Conservation (phyloP, 2,113 vertebrate genomes). For the Leucopsar rothschildi region DNA sequence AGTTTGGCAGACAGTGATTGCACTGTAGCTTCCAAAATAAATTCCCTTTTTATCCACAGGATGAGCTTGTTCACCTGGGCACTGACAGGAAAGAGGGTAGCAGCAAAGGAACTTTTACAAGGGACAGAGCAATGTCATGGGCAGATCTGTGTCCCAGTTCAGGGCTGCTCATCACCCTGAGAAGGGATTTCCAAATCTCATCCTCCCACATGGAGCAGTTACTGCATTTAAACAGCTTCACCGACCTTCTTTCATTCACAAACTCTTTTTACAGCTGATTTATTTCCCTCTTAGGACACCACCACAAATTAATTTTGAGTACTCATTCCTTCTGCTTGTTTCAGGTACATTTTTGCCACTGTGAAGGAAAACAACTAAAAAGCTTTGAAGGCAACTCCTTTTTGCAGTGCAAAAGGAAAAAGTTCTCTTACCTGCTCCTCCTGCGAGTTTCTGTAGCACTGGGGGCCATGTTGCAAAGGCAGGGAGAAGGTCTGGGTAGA, state of each 20-base stretch:
- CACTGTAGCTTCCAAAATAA: neutral
- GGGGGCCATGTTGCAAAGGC: constrained; percentile 87
- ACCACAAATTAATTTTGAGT: neutral
- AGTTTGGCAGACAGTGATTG: neutral
- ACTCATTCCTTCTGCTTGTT: neutral
- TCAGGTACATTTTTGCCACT: neutral
- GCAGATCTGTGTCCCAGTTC: neutral
- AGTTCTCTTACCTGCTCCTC: constrained; percentile 87
- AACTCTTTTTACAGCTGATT: neutral
- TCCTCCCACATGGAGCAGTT: neutral
- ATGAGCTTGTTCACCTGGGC: neutral
- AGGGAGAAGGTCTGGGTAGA: constrained; percentile 82
- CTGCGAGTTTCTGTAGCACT: constrained; percentile 87
- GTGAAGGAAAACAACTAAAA: neutral
- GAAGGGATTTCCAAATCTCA: neutral
- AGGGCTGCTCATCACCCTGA: neutral
- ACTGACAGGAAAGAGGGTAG: neutral
- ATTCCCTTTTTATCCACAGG: neutral
- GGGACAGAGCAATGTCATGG: neutral
- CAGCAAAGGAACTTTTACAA: neutral
- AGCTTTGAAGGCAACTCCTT: neutral
- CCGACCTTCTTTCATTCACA: neutral
- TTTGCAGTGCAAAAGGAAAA: neutral
- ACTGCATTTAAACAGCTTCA: neutral
- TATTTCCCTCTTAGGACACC: neutral